phyloP scores from a whole-genome alignment of 2,888 invertebrate genomes.

The Nephrotoma guestfalica region DNA sequence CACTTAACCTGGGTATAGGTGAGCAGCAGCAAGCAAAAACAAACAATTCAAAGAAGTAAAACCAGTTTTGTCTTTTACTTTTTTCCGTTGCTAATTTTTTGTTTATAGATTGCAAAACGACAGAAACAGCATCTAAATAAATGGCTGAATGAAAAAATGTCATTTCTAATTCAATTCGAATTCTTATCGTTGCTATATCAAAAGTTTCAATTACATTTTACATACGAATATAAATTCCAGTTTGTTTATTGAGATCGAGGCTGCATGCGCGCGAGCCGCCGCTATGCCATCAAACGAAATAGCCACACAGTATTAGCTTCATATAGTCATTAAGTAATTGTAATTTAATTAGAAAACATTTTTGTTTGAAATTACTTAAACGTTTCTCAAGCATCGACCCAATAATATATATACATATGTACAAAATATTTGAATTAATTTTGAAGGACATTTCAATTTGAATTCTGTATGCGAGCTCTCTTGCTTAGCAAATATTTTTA shows the following conservation, averaged over 20 bases:
- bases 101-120: background rate
- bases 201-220: background rate
- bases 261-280: background rate
- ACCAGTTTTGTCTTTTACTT: background rate
- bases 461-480: background rate
- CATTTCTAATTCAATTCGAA: background rate
- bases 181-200: background rate
- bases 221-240: background rate
- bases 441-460: background rate
- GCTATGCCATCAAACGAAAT: background rate
- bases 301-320: background rate
- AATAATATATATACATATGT: background rate
- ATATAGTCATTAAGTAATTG: background rate
- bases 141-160: background rate
- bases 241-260: background rate
- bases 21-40: background rate
- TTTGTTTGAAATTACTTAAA: background rate
- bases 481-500: background rate
- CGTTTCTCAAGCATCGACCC: background rate
- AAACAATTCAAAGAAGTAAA: background rate
- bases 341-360: background rate
- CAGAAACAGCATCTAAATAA: background rate
- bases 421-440: background rate
- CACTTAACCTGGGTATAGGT: background rate
- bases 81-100: background rate